phyloP scores from a whole-genome alignment of 1,140 invertebrate genomes.

The Luehdorfia chinensis region DNA sequence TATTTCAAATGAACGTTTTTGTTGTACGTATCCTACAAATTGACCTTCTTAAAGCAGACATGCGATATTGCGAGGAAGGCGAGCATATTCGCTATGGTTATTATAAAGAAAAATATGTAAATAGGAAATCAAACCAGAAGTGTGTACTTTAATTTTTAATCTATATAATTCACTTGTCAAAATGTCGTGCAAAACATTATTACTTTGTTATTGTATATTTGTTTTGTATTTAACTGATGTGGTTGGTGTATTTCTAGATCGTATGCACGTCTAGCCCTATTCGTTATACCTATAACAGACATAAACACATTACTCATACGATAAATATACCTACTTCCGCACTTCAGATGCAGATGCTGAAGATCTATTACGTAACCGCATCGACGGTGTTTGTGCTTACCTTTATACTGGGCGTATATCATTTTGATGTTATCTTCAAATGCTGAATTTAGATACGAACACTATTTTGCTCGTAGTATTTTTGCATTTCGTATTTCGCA shows the following conservation, averaged over 20 bases:
- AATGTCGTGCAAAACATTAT: too few relatives aligned
- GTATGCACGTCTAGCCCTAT: neutral
- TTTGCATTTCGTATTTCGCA: too few relatives aligned
- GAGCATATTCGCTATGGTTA: neutral
- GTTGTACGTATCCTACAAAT: constrained; percentile 38
- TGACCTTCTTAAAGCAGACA: constrained; percentile 29
- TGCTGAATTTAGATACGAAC: too few relatives aligned
- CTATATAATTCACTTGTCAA: too few relatives aligned
- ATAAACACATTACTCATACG: constrained; percentile 12
- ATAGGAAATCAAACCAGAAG: too few relatives aligned
- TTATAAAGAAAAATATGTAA: neutral
- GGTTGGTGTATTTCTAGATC: too few relatives aligned
- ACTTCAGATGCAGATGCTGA: constrained; percentile 11
- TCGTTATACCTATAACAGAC: neutral
- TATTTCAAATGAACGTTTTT: constrained; percentile 64
- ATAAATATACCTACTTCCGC: constrained; percentile 17
- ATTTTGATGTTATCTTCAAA: too few relatives aligned
- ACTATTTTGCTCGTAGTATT: too few relatives aligned
- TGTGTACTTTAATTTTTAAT: too few relatives aligned
- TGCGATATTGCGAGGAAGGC: constrained; percentile 13
- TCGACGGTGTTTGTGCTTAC: neutral
- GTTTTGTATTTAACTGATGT: too few relatives aligned
- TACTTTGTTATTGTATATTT: too few relatives aligned
- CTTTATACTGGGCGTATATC: too few relatives aligned
- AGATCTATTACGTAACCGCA: constrained; percentile 9